Evolutionary conservation across 1,140 invertebrate species (phyloP).

Genomic region (Drosophila triauraria): DNA sequence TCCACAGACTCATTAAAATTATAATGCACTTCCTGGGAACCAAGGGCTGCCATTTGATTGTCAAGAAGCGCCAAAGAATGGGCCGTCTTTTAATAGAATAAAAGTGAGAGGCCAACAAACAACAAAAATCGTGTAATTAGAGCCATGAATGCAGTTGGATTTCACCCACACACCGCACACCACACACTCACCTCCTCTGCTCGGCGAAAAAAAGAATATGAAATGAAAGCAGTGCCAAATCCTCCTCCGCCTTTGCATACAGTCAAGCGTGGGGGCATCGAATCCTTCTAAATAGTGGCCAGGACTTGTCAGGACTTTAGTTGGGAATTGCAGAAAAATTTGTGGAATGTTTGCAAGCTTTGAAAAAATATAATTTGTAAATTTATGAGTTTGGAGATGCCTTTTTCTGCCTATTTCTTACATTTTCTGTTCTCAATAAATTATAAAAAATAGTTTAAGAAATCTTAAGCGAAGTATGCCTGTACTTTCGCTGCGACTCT

Average conservation of each 20-base stretch:
- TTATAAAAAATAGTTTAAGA: too few species aligned
- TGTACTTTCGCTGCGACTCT: not conserved
- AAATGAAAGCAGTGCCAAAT: constrained; percentile 34
- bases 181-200: not conserved
- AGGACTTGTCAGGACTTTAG: too few species aligned
- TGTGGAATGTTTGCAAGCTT: too few species aligned
- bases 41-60: constrained; percentile 30
- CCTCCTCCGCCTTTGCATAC: constrained; percentile 10
- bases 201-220: constrained; percentile 1
- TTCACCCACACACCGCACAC: constrained; percentile 2
- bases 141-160: constrained; percentile 41
- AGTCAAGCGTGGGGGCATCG: not conserved
- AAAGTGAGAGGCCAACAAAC: constrained; percentile 1
- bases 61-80: constrained; percentile 7
- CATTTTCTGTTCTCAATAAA: too few species aligned
- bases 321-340: too few species aligned
- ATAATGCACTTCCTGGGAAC: constrained; percentile 46
- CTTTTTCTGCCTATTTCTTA: too few species aligned
- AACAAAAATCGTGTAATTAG: constrained; percentile 40
- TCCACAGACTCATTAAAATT: constrained; percentile 57
- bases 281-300: too few species aligned
- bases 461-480: not conserved
- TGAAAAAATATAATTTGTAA: too few species aligned
- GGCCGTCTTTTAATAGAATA: constrained; percentile 8
- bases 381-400: too few species aligned